Conservation (phyloP, 2,888 invertebrate genomes). For the Machimus rusticus region DNA sequence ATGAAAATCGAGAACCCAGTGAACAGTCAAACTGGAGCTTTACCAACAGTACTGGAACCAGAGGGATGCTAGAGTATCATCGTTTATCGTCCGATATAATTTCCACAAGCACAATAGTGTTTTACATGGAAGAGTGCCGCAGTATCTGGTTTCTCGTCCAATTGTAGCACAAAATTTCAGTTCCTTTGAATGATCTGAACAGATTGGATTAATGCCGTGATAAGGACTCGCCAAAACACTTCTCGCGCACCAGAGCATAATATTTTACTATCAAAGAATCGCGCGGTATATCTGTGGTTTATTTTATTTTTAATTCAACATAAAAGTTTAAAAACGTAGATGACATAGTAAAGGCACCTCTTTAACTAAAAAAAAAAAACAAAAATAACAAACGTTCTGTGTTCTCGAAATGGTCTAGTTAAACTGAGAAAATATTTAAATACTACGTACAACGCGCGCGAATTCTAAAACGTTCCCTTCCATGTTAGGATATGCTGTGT, state of each 20-base stretch:
- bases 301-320: background rate
- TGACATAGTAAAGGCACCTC: background rate
- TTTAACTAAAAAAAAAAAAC: too few relatives aligned
- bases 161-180: conserved; percentile 24
- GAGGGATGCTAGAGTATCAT: conserved; percentile 36
- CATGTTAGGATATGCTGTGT: background rate
- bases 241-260: background rate
- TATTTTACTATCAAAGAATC: background rate
- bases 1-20: conserved; percentile 12
- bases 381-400: background rate
- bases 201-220: conserved; percentile 37
- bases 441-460: background rate
- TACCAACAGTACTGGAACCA: conserved; percentile 6
- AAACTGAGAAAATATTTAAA: background rate
- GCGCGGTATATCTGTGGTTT: background rate
- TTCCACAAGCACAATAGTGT: conserved; percentile 24
- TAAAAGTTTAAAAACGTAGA: background rate
- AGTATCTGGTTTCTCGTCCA: conserved; percentile 14
- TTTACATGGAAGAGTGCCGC: conserved; percentile 23
- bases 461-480: background rate
- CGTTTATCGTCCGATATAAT: conserved; percentile 23
- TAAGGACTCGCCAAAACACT: background rate
- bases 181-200: conserved; percentile 42
- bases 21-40: conserved; percentile 9
- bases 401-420: background rate